phyloP scores from a whole-genome alignment of 2,113 vertebrate species.

The Mesitornis unicolor region DNA sequence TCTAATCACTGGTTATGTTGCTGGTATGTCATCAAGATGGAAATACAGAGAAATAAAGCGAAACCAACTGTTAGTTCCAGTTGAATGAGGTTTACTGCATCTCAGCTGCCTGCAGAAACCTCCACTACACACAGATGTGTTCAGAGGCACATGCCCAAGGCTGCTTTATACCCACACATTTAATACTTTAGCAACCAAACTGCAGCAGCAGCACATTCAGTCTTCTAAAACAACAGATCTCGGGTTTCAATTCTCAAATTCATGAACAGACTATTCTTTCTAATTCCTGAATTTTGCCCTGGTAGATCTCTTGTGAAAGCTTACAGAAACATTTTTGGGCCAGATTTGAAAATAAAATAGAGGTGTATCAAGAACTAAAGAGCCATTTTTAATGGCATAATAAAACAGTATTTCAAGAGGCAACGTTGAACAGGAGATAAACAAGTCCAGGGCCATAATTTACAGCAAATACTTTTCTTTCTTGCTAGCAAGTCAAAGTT shows the following conservation, averaged over 20 bases:
- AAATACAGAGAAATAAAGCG: background rate
- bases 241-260: background rate
- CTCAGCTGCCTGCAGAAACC: background rate
- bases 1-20: background rate
- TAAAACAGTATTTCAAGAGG: background rate
- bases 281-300: background rate
- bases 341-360: background rate
- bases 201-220: background rate
- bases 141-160: background rate
- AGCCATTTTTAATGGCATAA: background rate
- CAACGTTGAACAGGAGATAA: background rate
- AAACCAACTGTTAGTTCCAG: background rate
- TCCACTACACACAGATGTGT: background rate
- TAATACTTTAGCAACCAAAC: background rate
- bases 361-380: background rate
- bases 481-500: background rate
- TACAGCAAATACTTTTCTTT: background rate
- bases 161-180: too few species aligned
- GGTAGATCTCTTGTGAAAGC: background rate
- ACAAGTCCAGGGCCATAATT: background rate
- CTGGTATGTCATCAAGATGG: background rate
- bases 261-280: background rate
- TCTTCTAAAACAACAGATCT: background rate
- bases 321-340: background rate
- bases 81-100: background rate